A percentile compares a stretch with the other conserved stretches of the same genome.
Conservation (phyloP, 2,113 vertebrate genomes). For the Triplophysa tibetana region DNA sequence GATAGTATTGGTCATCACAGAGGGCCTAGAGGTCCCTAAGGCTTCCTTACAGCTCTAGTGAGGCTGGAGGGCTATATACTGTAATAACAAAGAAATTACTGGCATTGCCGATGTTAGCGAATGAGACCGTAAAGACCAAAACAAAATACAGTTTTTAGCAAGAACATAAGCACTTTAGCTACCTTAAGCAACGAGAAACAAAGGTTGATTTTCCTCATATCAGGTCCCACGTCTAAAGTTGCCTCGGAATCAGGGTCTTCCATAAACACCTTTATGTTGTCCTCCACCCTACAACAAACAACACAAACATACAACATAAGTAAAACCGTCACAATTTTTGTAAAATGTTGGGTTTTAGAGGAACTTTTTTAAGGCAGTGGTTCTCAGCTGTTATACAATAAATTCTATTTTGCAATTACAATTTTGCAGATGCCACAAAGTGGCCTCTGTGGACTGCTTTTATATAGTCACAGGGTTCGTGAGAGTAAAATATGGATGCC, state of each 20-base stretch:
- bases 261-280: slow-evolving; percentile 78
- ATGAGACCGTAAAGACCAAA: background rate
- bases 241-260: slow-evolving; percentile 81
- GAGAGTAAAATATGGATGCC: too few relatives aligned
- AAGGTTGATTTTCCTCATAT: slow-evolving; percentile 89
- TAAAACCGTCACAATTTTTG: background rate
- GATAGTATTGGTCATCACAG: too few relatives aligned
- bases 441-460: too few relatives aligned
- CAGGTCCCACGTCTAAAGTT: slow-evolving; percentile 82
- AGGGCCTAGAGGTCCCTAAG: too few relatives aligned
- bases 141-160: background rate
- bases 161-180: slow-evolving; percentile 14
- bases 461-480: too few relatives aligned
- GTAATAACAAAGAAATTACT: background rate
- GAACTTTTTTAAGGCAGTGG: too few relatives aligned
- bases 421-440: too few relatives aligned
- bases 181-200: slow-evolving; percentile 90
- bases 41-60: background rate
- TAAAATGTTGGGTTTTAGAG: background rate
- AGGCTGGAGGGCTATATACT: too few relatives aligned
- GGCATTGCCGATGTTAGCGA: background rate
- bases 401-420: too few relatives aligned
- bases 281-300: slow-evolving; percentile 80
- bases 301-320: slow-evolving; percentile 34
- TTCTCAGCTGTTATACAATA: too few relatives aligned